Evolutionary conservation across 1,140 invertebrate species (phyloP).

Genomic region (Anoplophora glabripennis): DNA sequence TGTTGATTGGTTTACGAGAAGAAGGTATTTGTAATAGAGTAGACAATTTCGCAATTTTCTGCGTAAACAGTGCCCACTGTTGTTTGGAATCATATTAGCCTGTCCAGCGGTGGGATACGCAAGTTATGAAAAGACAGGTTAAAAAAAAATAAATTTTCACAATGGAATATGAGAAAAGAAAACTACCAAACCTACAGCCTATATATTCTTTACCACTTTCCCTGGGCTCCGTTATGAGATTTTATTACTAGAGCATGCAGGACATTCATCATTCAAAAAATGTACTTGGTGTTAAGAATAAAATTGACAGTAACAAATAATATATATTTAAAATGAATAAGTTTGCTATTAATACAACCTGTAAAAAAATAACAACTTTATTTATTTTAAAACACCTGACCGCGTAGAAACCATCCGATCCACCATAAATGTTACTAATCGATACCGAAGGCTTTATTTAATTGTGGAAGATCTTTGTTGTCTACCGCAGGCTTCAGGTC

Average conservation of each 20-base stretch:
- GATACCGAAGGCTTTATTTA: constrained; percentile 63
- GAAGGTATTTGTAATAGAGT: too few species aligned
- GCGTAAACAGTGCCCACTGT: too few species aligned
- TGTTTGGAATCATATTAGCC: too few species aligned
- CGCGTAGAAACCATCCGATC: neutral
- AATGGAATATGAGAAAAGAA: too few species aligned
- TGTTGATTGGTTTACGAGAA: too few species aligned
- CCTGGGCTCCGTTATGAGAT: too few species aligned
- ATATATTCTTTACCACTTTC: too few species aligned
- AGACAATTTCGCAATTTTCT: too few species aligned
- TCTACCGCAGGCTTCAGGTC: constrained; percentile 77
- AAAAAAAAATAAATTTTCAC: too few species aligned
- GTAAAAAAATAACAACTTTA: constrained; percentile 12
- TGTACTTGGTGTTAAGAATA: constrained; percentile 1
- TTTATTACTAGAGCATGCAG: neutral
- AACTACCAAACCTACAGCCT: too few species aligned
- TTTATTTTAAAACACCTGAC: constrained; percentile 2
- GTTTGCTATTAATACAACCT: constrained; percentile 5
- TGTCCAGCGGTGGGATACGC: too few species aligned
- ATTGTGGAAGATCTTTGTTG: constrained; percentile 62
- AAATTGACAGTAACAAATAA: constrained; percentile 4
- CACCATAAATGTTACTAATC: constrained; percentile 11
- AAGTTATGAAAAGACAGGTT: too few species aligned
- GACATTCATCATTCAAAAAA: neutral
- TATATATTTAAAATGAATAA: constrained; percentile 9